A percentile compares a stretch with the other conserved stretches of the same genome.
Conservation (phyloP, 2,888 invertebrate genomes). For the Allolobophora icterica region DNA sequence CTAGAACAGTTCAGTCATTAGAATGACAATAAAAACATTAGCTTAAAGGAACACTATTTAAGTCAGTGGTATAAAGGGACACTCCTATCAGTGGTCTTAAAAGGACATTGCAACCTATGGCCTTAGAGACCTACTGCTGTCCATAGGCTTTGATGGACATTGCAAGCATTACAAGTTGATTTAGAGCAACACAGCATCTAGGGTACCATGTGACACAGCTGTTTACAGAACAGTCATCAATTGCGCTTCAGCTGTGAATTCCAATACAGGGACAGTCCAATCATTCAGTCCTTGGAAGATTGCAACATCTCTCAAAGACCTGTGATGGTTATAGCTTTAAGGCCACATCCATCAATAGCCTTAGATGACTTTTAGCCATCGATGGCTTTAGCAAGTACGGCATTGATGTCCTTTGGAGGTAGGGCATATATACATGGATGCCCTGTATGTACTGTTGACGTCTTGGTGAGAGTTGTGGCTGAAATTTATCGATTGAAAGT, state of each 20-base stretch:
- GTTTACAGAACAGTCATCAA: not conserved
- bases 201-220: not conserved
- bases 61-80: not conserved
- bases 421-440: not conserved
- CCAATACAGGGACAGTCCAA: not conserved
- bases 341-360: not conserved
- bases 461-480: slow-evolving; percentile 1
- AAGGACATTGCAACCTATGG: not conserved
- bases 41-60: not conserved
- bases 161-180: not conserved
- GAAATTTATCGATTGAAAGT: not conserved
- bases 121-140: not conserved
- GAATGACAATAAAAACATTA: not conserved
- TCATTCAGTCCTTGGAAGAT: not conserved
- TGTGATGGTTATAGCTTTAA: not conserved
- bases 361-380: not conserved
- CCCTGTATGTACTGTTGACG: not conserved
- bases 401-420: not conserved
- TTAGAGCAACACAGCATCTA: not conserved
- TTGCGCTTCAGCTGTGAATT: not conserved
- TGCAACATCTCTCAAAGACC: not conserved
- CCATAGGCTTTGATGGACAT: not conserved
- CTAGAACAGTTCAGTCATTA: not conserved
- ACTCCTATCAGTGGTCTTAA: not conserved
- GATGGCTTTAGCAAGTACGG: not conserved